These are phyloP conservation scores for Channa striata DNA, from an alignment of 2,797 vertebrate genomes.

Conservation along the genomic window DNA sequence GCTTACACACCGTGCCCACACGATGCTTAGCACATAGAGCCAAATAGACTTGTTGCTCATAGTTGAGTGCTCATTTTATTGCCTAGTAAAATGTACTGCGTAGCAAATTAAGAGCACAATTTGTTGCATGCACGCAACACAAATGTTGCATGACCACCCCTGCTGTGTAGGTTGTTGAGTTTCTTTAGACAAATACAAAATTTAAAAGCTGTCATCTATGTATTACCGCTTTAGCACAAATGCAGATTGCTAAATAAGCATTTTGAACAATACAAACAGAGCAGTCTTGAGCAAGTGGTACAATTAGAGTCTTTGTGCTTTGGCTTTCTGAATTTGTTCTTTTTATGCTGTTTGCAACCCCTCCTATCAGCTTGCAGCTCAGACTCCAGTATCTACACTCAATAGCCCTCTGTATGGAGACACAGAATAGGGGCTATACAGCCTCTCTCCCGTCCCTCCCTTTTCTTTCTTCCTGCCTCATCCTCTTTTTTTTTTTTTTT, in stretches of 20 bases:
- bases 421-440: constrained; percentile 76
- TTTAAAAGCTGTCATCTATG: background rate
- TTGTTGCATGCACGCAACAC: background rate
- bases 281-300: constrained; percentile 61
- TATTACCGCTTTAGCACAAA: constrained; percentile 17
- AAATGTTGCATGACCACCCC: background rate
- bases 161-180: background rate
- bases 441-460: constrained; percentile 26
- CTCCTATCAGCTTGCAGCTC: constrained; percentile 80
- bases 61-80: constrained; percentile 28
- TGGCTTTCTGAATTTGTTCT: constrained; percentile 64
- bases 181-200: constrained; percentile 2
- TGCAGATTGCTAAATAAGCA: constrained; percentile 35
- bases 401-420: constrained; percentile 81
- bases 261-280: constrained; percentile 56
- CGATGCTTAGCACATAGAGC: too few relatives aligned
- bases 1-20: constrained; percentile 34
- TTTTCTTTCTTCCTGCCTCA: constrained; percentile 9
- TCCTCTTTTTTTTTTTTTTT: background rate
- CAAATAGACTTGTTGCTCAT: constrained; percentile 48
- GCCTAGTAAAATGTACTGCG: constrained; percentile 27
- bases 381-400: constrained; percentile 70
- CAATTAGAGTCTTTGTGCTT: constrained; percentile 75
- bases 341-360: constrained; percentile 68
- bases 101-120: fast-evolving